A percentile compares a stretch with the other conserved stretches of the same genome.
phyloP scores from a whole-genome alignment of 2,113 vertebrate genomes.

The Microcebus jonahi region DNA sequence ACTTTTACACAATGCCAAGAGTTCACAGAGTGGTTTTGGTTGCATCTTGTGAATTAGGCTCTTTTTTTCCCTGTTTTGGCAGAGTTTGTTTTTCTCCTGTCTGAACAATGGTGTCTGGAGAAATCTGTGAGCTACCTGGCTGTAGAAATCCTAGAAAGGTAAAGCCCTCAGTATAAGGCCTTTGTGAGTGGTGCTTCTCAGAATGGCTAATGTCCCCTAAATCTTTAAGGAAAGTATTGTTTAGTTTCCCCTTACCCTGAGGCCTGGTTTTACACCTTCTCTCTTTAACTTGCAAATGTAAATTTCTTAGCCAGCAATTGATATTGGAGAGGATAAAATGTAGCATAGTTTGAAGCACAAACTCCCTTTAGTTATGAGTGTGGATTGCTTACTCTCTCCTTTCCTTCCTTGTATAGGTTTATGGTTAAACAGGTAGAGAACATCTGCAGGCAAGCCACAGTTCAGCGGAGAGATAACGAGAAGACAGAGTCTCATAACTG shows the following conservation, averaged over 20 bases:
- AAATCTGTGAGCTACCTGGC: slow-evolving; percentile 83
- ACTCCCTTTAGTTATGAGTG: neutral
- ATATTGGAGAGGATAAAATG: neutral
- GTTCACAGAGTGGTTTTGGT: slow-evolving; percentile 58
- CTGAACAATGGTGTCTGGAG: slow-evolving; percentile 87
- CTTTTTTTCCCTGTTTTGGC: slow-evolving; percentile 74
- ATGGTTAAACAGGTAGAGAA: slow-evolving; percentile 89
- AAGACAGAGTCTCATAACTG: slow-evolving; percentile 67
- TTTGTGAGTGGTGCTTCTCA: neutral
- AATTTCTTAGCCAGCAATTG: neutral
- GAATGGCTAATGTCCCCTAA: neutral
- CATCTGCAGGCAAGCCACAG: slow-evolving; percentile 68
- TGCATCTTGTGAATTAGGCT: slow-evolving; percentile 59
- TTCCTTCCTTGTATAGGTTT: slow-evolving; percentile 86
- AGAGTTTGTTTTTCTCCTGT: slow-evolving; percentile 89
- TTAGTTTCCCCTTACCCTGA: neutral
- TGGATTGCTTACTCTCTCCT: neutral
- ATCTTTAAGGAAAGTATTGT: neutral
- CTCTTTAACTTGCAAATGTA: slow-evolving; percentile 26
- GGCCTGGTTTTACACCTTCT: neutral
- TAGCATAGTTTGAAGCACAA: neutral
- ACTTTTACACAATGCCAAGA: slow-evolving; percentile 58
- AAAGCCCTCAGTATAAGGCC: slow-evolving; percentile 55
- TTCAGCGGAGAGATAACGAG: slow-evolving; percentile 21
- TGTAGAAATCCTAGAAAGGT: slow-evolving; percentile 90